Evolutionary conservation across 2,113 vertebrate genomes (phyloP), one percentile per base, ranked within the genome.

Genomic region (Sus scrofa): DNA sequence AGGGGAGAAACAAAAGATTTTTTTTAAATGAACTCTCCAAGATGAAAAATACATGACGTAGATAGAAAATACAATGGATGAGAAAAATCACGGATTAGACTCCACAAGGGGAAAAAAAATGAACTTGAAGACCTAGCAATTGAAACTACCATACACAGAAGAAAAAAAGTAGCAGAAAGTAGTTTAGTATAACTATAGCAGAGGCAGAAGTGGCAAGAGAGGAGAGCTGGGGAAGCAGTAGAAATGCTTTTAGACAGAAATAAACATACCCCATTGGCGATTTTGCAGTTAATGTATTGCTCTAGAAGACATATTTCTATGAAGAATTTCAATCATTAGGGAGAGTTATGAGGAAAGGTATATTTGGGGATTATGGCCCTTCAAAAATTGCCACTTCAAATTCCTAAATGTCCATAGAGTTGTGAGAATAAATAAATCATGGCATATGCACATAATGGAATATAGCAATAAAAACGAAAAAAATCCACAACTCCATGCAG

Each of bases 381-480:
- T 85, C 56, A 89, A 73, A 86, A 52, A 34, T 82, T 52, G 67
- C 63, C 24, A 77, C n/a, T 93, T 83, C 56, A 88, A 87, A 73
- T 79, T 63, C 39, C n/a, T 24, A 81, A 92, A 39, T 32, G 7
- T 7, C 4, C 34, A 44, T 52, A 70, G 13, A 56, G 2, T 58
- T 30, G 12, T 44, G 67, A 89, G 9, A 85, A 32, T 73, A 78
- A 79, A 24, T 52, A 30, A 81, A 58, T 44, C 50, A 20, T 77
- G 39, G 12, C 9, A 26, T 50, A 63, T 70, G 52, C 10, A 62
- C 16, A 70, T 32, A 60, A 13, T 27, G 32, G 68, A 78, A 79
- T 77, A 50, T 1, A n/a, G 9, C 24, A 67, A 27, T 32, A 74
- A 19, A 56, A 89, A 56, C 71, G 32, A 87, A 79, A 85, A 74